Conservation (phyloP, 2,113 vertebrate genomes). For the Actenoides hombroni region DNA sequence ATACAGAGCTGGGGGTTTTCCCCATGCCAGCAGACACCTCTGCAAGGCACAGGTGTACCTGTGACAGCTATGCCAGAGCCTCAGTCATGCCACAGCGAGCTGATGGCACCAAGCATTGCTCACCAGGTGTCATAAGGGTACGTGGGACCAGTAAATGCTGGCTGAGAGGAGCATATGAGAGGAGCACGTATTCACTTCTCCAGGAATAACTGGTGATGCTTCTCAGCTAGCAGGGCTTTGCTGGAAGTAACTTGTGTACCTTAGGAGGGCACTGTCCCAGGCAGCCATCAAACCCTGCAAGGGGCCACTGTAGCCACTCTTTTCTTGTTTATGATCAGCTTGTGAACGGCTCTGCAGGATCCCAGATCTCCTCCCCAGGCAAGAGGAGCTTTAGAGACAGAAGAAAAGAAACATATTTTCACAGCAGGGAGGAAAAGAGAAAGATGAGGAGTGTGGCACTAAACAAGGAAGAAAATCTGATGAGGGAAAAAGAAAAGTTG, state of each 20-base stretch:
- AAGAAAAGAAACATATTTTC: neutral
- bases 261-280: neutral
- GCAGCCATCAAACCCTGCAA: neutral
- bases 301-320: fast-evolving
- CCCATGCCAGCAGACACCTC: neutral
- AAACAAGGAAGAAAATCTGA: slow-evolving; percentile 31
- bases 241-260: neutral
- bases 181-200: neutral
- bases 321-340: neutral
- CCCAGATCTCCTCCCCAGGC: neutral
- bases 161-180: neutral
- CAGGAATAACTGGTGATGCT: neutral
- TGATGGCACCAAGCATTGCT: fast-evolving
- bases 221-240: neutral
- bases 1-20: neutral
- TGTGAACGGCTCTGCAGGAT: neutral
- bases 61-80: neutral
- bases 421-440: neutral
- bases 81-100: fast-evolving
- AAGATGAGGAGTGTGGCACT: neutral
- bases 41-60: neutral
- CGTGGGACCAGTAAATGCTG: fast-evolving
- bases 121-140: neutral
- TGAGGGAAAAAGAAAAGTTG: neutral
- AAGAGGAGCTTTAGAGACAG: neutral